Percentiles rank a stretch among this genome's conserved stretches.
phyloP scores from a whole-genome alignment of 2,113 vertebrate genomes.

The Sinocyclocheilus rhinocerous region DNA sequence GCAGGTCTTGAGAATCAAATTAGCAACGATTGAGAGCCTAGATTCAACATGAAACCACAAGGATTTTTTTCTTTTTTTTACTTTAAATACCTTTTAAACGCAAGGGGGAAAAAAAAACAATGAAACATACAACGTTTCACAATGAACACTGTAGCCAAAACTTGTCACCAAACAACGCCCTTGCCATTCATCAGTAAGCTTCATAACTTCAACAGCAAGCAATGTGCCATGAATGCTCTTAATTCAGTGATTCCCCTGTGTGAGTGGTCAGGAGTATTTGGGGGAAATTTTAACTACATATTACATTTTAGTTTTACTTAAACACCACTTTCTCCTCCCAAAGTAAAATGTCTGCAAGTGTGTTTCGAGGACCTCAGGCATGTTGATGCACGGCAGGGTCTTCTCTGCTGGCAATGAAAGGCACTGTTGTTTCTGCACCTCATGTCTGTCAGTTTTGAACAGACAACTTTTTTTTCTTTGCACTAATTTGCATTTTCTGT shows the following conservation, averaged over 20 bases:
- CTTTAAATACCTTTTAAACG: not conserved
- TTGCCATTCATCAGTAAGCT: not conserved
- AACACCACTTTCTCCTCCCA: not conserved
- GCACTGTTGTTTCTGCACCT: not conserved
- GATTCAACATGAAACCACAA: not conserved
- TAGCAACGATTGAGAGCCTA: not conserved
- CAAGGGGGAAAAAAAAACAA: too few species aligned
- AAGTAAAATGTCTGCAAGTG: not conserved
- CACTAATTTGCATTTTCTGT: not conserved
- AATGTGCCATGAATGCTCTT: not conserved
- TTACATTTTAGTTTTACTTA: not conserved
- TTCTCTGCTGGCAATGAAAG: slow-evolving; percentile 5
- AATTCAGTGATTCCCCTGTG: not conserved
- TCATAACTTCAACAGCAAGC: not conserved
- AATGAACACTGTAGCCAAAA: not conserved
- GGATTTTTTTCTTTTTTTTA: not conserved
- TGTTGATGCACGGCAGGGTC: not conserved
- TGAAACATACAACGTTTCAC: not conserved
- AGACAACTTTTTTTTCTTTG: not conserved
- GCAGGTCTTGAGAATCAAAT: slow-evolving; percentile 32
- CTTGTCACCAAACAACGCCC: not conserved
- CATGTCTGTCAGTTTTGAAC: not conserved
- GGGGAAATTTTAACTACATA: not conserved
- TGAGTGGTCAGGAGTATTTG: not conserved
- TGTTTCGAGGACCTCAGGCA: not conserved